Evolutionary conservation across 1,140 invertebrate species (phyloP), one percentile per base, ranked within the genome.

Genomic region (Penaeus vannamei): DNA sequence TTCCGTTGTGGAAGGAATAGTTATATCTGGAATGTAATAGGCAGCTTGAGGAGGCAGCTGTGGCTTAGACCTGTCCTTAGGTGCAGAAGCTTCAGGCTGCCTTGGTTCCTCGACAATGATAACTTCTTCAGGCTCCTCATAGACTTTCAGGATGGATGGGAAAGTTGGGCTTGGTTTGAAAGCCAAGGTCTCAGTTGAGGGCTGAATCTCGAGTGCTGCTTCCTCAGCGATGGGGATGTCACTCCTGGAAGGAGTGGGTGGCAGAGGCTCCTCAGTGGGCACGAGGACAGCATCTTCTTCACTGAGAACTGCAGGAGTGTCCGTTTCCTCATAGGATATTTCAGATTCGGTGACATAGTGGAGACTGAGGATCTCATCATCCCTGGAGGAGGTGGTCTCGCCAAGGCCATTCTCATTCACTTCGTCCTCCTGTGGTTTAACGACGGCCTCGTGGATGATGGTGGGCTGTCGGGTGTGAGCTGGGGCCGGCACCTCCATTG

Each of bases 221-320:
- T 84, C 81, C 22, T 85, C 64, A n/a, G 20, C 22, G 53, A 85
- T 72, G 64, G 64, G 83, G 32, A 85, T 85, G 36, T 85, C 83
- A 66, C 87, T 84, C 12, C 87, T 64, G n/a, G 87, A 79, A 29
- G 87, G 87, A 36, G 87, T 89, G 61, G 87, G 82, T 66, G 87
- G 82, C 60, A 89, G 69, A 46, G 87, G 87, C 22, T 89, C 87
- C 36, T 89, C 87, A 23, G 87, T 89, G 59, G 87, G 87, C 23
- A 62, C 29, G 10, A 89, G 42, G 14, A 89, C 87, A 36, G 82
- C 82, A 53, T 89, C 83, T 53, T 84, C 82, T 59, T 88, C 87
- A 42, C 61, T 83, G 12, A 88, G 5, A 61, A 88, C 59, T 46
- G 66, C 87, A 10, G 82, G 87, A 19, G 87, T 69, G 17, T 84